phyloP scores from a whole-genome alignment of 2,888 invertebrate genomes.

The Tenthredo mesomela region DNA sequence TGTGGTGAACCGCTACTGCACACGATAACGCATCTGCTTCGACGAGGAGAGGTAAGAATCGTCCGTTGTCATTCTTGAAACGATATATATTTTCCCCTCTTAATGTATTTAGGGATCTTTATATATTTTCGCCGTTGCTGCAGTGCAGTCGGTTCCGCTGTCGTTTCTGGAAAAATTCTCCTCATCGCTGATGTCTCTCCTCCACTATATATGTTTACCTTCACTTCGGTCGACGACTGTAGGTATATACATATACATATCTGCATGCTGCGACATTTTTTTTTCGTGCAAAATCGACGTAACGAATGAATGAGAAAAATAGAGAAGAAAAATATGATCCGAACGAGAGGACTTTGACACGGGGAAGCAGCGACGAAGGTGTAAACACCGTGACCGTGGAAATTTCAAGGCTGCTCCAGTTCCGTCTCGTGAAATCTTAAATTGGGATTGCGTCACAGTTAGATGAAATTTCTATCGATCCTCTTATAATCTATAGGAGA shows the following conservation, averaged over 20 bases:
- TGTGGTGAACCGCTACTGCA: neutral
- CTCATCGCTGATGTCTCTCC: neutral
- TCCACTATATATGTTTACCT: neutral
- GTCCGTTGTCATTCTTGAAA: neutral
- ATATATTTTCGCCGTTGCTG: neutral
- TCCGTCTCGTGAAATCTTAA: neutral
- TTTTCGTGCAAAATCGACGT: neutral
- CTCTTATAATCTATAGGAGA: neutral
- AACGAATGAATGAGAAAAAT: neutral
- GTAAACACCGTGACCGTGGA: conserved; percentile 36
- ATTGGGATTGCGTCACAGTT: neutral
- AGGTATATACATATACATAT: neutral
- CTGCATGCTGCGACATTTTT: neutral
- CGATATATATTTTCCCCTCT: neutral
- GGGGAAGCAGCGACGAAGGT: neutral
- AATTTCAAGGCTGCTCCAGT: conserved; percentile 31
- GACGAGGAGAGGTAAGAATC: neutral
- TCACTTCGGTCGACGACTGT: neutral
- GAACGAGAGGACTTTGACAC: conserved; percentile 10
- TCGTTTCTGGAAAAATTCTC: neutral
- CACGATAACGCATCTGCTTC: neutral
- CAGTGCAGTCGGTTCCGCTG: too few relatives aligned
- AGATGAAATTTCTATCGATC: neutral
- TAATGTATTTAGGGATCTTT: neutral
- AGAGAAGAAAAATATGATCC: neutral